Evolutionary conservation across 2,113 vertebrate species (phyloP).

Genomic region (Coptodon rendalli): DNA sequence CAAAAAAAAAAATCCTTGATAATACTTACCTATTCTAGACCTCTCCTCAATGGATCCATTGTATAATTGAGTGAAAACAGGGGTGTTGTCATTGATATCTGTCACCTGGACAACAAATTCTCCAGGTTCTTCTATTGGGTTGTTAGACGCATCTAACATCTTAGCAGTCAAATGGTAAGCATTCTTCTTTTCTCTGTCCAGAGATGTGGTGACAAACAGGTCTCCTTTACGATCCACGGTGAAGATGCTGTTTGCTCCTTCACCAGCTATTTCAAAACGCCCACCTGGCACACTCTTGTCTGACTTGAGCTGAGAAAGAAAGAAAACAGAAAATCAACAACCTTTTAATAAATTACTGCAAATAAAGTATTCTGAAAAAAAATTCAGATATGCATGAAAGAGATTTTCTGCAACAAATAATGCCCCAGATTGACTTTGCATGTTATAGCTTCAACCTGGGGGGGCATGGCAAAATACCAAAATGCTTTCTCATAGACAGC

Average conservation of each 20-base stretch:
- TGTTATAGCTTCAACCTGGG: not conserved
- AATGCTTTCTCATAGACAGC: not conserved
- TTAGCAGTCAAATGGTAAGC: conserved; percentile 76
- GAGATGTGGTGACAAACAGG: conserved; percentile 71
- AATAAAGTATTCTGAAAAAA: not conserved
- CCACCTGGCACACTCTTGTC: conserved; percentile 47
- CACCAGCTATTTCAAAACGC: conserved; percentile 77
- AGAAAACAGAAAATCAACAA: not conserved
- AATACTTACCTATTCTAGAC: conserved; percentile 72
- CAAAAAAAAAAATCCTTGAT: not conserved
- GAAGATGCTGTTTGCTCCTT: conserved; percentile 80
- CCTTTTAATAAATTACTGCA: not conserved
- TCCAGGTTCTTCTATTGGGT: conserved; percentile 73
- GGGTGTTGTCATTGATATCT: conserved; percentile 89
- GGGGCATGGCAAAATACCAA: not conserved
- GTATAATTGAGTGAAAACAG: conserved; percentile 73
- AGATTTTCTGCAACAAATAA: not conserved
- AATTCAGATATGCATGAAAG: not conserved
- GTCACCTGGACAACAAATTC: conserved; percentile 81
- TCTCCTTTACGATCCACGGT: conserved; percentile 77
- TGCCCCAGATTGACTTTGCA: not conserved
- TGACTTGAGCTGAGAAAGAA: conserved; percentile 78
- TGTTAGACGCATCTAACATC: conserved; percentile 70
- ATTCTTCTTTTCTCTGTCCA: conserved; percentile 85
- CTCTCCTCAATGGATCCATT: conserved; percentile 84